Conservation (phyloP, 2,797 vertebrate genomes). For the Lepilemur ruficaudatus region DNA sequence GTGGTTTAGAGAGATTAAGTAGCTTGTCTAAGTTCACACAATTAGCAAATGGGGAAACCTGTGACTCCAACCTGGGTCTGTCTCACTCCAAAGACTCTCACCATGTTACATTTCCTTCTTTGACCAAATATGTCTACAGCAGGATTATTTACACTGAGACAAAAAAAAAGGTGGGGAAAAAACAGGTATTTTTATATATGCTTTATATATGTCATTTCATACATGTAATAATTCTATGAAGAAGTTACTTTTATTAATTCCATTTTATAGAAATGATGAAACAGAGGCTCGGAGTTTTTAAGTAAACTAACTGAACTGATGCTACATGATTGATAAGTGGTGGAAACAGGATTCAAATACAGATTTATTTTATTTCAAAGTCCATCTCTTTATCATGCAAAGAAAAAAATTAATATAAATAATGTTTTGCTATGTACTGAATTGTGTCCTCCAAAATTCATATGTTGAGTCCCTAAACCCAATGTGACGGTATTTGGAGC, state of each 20-base stretch:
- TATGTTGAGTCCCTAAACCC: neutral
- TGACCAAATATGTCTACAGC: neutral
- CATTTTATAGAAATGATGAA: neutral
- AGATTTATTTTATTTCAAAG: neutral
- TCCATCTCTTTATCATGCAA: neutral
- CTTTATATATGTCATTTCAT: neutral
- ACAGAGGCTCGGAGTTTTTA: neutral
- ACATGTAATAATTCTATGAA: neutral
- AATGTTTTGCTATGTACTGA: neutral
- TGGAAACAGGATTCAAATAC: neutral
- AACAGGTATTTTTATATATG: neutral
- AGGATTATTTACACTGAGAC: neutral
- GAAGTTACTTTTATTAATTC: neutral
- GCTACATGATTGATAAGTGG: neutral
- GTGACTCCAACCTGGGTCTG: neutral
- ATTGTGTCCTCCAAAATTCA: neutral
- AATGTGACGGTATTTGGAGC: neutral
- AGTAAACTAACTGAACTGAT: neutral
- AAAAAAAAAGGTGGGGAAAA: neutral
- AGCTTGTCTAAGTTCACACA: neutral
- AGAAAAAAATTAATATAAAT: neutral
- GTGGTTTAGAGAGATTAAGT: neutral
- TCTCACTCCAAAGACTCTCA: neutral
- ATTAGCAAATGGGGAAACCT: neutral
- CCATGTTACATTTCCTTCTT: neutral